These are phyloP conservation scores for Ctenopoma kingsleyae DNA, from an alignment of 2,797 vertebrate species.

Conservation along the genomic window DNA sequence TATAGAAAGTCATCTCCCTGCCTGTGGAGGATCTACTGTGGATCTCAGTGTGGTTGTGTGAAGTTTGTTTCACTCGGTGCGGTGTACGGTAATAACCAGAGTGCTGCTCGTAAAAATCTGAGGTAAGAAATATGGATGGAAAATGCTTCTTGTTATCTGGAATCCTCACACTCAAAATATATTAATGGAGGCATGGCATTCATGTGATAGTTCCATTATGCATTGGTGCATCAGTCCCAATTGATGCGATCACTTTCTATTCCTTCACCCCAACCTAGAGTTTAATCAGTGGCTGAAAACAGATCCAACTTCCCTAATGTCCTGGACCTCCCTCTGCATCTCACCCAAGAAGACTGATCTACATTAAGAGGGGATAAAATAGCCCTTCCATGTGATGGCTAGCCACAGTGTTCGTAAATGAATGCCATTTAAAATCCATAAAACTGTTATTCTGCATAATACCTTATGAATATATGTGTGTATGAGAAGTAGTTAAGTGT, in stretches of 20 bases:
- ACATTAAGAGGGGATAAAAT: slow-evolving; percentile 83
- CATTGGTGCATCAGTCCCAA: slow-evolving; percentile 62
- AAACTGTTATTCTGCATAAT: slow-evolving; percentile 86
- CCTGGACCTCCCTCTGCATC: slow-evolving; percentile 75
- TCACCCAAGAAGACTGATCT: slow-evolving; percentile 72
- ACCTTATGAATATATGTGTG: slow-evolving; percentile 83
- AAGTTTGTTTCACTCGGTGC: slow-evolving; percentile 70
- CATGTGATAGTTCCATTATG: slow-evolving; percentile 70
- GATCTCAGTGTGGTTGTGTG: slow-evolving; percentile 51
- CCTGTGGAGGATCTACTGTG: slow-evolving; percentile 67
- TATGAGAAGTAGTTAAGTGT: slow-evolving; percentile 73
- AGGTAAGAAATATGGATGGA: slow-evolving; percentile 63
- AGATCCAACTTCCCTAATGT: slow-evolving; percentile 80
- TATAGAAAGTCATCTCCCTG: slow-evolving; percentile 74
- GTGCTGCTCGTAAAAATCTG: slow-evolving; percentile 63
- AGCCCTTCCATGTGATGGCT: slow-evolving; percentile 79
- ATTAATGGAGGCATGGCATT: slow-evolving; percentile 63
- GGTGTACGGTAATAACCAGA: slow-evolving; percentile 55
- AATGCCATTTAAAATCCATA: slow-evolving; percentile 86
- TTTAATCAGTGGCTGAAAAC: slow-evolving; percentile 77
- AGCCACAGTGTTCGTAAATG: slow-evolving; percentile 80
- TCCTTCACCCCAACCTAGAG: slow-evolving; percentile 52
- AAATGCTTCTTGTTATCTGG: slow-evolving; percentile 64
- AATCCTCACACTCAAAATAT: slow-evolving; percentile 56
- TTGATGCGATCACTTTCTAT: slow-evolving; percentile 61